phyloP scores from a whole-genome alignment of 1,140 invertebrate species.

The Dreissena rostriformis region DNA sequence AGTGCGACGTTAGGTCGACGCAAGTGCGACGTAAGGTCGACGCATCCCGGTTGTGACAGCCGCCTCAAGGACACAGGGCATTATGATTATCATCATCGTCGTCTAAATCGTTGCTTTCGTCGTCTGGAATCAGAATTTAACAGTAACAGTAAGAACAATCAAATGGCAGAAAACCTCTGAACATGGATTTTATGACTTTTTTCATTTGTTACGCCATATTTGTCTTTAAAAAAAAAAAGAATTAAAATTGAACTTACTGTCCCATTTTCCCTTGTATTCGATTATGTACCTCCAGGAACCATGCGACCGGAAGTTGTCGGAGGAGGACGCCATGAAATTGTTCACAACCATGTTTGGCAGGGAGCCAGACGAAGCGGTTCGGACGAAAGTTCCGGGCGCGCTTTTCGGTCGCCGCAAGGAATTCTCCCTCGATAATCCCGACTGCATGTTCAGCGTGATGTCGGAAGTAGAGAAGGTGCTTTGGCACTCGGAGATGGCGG shows the following conservation, averaged over 20 bases:
- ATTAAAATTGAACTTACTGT: conserved; percentile 63
- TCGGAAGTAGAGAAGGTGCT: conserved; percentile 67
- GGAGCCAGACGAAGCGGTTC: conserved; percentile 62
- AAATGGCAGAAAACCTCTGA: too few species aligned
- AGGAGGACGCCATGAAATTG: conserved; percentile 74
- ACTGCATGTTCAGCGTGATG: conserved; percentile 62
- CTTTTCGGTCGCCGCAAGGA: conserved; percentile 59
- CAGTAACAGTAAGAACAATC: too few species aligned
- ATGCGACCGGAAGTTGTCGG: conserved; percentile 74
- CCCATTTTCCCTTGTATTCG: conserved; percentile 70
- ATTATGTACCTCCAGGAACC: conserved; percentile 71
- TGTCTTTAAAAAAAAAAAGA: too few species aligned
- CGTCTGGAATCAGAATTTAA: too few species aligned
- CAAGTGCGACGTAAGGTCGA: too few species aligned
- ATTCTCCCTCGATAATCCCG: conserved; percentile 36
- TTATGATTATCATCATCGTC: too few species aligned
- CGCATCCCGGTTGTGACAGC: too few species aligned
- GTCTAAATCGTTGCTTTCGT: too few species aligned
- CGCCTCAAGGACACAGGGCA: too few species aligned
- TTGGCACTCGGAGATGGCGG: conserved; percentile 50
- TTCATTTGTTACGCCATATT: too few species aligned
- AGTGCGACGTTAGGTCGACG: too few species aligned
- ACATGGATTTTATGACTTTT: too few species aligned
- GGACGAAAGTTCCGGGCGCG: conserved; percentile 53
- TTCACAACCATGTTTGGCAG: conserved; percentile 72